Base-by-base conservation (phyloP, 92 coral and sea anemone species). In the Porites cylindrica region DNA sequence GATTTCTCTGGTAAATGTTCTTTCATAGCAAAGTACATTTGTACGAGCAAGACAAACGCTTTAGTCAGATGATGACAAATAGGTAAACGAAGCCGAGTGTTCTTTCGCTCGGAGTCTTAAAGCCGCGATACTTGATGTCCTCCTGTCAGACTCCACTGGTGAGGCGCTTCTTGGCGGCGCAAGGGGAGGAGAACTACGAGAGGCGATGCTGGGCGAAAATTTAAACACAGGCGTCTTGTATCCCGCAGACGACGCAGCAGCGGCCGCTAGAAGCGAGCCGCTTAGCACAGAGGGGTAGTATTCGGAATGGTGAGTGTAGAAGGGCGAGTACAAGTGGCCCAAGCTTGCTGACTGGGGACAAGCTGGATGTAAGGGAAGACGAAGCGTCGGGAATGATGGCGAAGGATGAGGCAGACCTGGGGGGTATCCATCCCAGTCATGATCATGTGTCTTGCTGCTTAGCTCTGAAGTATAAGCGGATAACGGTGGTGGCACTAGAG, bases 121-220 rank as follows among this genome's bases (percentile, higher is more conserved):
- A 1, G 98, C 84, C 4, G 97, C 98, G 62, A 97, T 97, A 76
- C 99, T 97, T 51, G 96, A 87, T 14, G 97, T 91, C 61, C 99
- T 77, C 59, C 99, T 91, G 68, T 97, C 98, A 16, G 86, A 79
- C 19, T 86, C 90, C 14, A 71, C 88, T 1, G 90, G 90, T 23
- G 91, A 86, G 60, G 64, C 53, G 43, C 83, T 89, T 29, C 77
- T 38, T 38, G 47, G 47, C 6, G 47, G 47, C 47, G 47, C 47
- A 38, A 4, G 87, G 18, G 96, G 98, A 21, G 13, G 13, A 56
- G 96, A 85, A 6, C 92, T 75, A 16, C 77, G 86, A 29, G 93
- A 76, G 13, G 83, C 76, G 32, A 80, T 69, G 43, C 91, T 70
- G 43, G 92, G 91, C 14, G 94, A 84, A 66, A 89, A 88, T 67